Base-by-base conservation (phyloP, 2,888 invertebrate species). In the Drosophila pegasa region DNA sequence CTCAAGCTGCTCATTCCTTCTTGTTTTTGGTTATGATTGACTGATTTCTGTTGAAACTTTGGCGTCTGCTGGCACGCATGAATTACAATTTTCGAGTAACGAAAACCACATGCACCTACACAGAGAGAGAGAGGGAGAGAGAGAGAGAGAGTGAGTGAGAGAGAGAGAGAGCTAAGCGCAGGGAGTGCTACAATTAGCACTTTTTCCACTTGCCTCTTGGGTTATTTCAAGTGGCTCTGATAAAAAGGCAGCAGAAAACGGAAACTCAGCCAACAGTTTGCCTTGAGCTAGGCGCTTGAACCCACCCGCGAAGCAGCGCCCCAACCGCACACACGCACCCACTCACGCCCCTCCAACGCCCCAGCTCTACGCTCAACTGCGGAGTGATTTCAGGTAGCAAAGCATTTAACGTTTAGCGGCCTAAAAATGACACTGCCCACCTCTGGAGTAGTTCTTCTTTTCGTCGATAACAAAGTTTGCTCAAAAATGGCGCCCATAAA, bases 11-110 rank as follows among this genome's bases (percentile, higher is more conserved):
- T 14, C 9, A 16, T 8, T 35, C 10, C 29, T 58, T 48, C 29
- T 60, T 8, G 56, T 66, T 52, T 75, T 87, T 61, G 87, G 88
- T 84, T 88, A 85, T 88, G 85, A 84, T 84, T 85, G 85, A 85
- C 81, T 88, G 88, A 87, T 76, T 85, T 85, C 82, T 88, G 88
- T 84, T 85, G 85, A 87, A 85, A 81, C 85, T 88, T 88, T 87
- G 89, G 85, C 85, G 85, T 85, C 85, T 85, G 73, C 77, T 70
- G 65, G 64, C 87, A 85, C 85, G 85, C 88, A 87, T 85, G 88
- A 87, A 88, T 77, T 87, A 75, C 62, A 77, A 71, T 87, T 85
- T 87, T 88, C 81, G 87, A 72, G 65, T 69, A 87, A 84, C 87
- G 78, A 84, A 88, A 87, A 74, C 70, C 65, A 58, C 70, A 62